phyloP scores from a whole-genome alignment of 2,797 vertebrate genomes.

The Erpetoichthys calabaricus region DNA sequence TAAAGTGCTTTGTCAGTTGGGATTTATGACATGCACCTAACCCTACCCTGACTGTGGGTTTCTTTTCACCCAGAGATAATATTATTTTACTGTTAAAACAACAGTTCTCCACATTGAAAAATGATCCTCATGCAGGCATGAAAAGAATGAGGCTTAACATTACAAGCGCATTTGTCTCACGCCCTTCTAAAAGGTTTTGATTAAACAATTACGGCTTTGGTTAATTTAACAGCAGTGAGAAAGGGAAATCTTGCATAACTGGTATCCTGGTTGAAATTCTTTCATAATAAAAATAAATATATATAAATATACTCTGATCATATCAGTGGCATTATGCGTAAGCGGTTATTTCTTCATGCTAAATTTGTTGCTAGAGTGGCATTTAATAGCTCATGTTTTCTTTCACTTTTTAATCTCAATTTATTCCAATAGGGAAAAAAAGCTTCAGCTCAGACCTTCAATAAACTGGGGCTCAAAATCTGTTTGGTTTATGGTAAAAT shows the following conservation, averaged over 20 bases:
- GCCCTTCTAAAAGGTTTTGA: conserved; percentile 20
- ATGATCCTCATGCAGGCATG: conserved; percentile 9
- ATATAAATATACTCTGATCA: no score
- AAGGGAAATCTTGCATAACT: no score
- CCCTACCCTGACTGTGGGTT: conserved; percentile 39
- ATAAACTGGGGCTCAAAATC: no score
- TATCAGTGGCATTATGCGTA: no score
- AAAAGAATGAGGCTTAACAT: background rate
- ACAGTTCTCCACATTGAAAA: conserved; percentile 16
- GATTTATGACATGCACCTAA: conserved; percentile 23
- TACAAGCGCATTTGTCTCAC: no score
- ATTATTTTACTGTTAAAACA: conserved; percentile 12
- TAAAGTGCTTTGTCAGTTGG: conserved; percentile 20
- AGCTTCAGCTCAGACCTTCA: no score
- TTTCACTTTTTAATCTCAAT: no score
- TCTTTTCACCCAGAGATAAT: conserved; percentile 23
- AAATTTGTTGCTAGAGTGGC: conserved; percentile 43
- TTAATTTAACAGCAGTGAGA: conserved; percentile 36
- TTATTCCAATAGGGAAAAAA: no score
- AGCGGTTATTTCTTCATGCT: conserved; percentile 35
- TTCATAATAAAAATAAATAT: no score
- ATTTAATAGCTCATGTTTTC: conserved; percentile 11
- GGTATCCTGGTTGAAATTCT: no score
- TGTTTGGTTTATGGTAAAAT: no score
- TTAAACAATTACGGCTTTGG: conserved; percentile 52